Conservation (phyloP, 2,113 vertebrate species). For the Edolisoma coerulescens region DNA sequence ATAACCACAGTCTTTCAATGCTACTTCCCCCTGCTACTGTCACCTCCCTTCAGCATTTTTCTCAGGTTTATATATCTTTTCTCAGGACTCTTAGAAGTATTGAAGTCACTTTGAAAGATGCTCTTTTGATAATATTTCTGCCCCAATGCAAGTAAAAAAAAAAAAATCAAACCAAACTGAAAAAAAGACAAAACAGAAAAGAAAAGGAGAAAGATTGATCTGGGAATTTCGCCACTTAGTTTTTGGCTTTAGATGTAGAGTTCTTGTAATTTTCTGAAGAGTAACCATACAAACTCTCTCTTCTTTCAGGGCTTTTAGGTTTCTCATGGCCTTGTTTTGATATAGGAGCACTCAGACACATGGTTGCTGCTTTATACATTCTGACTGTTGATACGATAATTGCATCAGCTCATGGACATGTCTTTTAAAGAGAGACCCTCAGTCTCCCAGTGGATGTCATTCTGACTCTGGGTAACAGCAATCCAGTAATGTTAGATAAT, state of each 20-base stretch:
- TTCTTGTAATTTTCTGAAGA: not conserved
- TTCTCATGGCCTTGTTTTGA: not conserved
- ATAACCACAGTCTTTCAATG: not conserved
- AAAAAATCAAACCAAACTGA: not conserved
- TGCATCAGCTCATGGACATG: not conserved
- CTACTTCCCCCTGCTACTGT: not conserved
- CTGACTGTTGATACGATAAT: not conserved
- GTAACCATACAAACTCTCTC: not conserved
- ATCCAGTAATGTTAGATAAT: not conserved
- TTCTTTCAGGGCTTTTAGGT: not conserved
- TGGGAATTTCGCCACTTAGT: not conserved
- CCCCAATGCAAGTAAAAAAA: not conserved
- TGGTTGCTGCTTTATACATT: not conserved
- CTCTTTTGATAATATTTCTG: not conserved
- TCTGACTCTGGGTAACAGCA: not conserved
- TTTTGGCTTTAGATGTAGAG: not conserved
- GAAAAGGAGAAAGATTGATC: not conserved
- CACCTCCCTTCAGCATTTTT: not conserved
- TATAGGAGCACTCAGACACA: not conserved
- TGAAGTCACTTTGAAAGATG: not conserved
- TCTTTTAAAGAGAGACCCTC: not conserved
- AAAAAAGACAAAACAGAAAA: not conserved
- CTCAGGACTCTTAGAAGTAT: not conserved
- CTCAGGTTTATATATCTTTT: slow-evolving; percentile 5
- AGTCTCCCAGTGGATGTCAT: not conserved